These are phyloP conservation scores for Heteromyza rotundicornis DNA, from an alignment of 2,888 invertebrate species.

Conservation along the genomic window DNA sequence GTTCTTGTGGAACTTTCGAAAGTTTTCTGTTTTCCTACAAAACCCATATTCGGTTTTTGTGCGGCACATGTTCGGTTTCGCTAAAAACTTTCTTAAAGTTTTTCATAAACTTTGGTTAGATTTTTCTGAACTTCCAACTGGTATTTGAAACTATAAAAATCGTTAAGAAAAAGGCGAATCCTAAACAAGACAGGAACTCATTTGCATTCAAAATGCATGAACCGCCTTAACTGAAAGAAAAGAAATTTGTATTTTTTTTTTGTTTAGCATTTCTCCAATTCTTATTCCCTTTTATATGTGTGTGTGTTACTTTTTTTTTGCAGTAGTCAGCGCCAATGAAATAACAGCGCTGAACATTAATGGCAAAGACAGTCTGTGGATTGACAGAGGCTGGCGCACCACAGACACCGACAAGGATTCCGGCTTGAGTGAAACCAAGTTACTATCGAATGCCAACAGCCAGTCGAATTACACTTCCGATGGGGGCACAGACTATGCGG, in stretches of 20 bases:
- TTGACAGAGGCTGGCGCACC: slow-evolving; percentile 73
- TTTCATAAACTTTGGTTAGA: no score
- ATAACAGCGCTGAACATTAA: slow-evolving; percentile 63
- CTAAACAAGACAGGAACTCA: not conserved
- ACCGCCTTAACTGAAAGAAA: not conserved
- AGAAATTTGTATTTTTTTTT: slow-evolving; percentile 5
- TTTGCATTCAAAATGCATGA: not conserved
- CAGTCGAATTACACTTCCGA: slow-evolving; percentile 62
- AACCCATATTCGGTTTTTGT: no score
- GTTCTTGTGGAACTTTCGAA: no score
- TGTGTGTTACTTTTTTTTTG: not conserved
- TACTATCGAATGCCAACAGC: slow-evolving; percentile 65
- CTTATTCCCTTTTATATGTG: not conserved
- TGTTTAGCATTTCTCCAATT: not conserved
- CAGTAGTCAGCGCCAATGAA: slow-evolving; percentile 64
- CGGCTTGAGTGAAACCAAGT: slow-evolving; percentile 66
- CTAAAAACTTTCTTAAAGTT: no score
- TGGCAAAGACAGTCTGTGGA: slow-evolving; percentile 73
- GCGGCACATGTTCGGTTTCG: no score
- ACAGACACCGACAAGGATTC: slow-evolving; percentile 71
- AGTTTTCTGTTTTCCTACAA: no score
- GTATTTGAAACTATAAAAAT: no score
- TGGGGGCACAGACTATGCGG: slow-evolving; percentile 71
- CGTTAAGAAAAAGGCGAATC: not conserved
- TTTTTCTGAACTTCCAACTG: no score